phyloP scores from a whole-genome alignment of 2,113 vertebrate genomes.

The Argyrosomus japonicus region DNA sequence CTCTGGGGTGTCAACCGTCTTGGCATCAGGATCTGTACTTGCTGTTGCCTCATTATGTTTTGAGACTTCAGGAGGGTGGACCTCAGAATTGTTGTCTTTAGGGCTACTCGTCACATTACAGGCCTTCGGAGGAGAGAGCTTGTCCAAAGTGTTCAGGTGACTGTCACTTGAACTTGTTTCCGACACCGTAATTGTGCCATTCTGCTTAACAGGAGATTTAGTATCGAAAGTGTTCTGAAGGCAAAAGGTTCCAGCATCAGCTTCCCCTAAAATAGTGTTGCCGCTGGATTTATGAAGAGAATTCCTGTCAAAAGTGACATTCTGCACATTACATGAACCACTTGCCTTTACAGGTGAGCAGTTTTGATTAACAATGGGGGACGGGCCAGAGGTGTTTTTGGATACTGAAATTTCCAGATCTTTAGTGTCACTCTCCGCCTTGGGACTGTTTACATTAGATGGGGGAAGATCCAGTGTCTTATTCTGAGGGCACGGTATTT shows the following conservation, averaged over 20 bases:
- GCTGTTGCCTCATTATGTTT: neutral
- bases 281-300: conserved; percentile 28
- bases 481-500: conserved; percentile 15
- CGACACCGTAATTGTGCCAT: conserved; percentile 46
- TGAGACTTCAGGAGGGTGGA: neutral
- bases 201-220: conserved; percentile 26
- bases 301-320: conserved; percentile 28
- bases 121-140: neutral
- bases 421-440: neutral
- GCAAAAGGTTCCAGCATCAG: neutral
- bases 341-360: conserved; percentile 4
- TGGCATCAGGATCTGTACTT: neutral
- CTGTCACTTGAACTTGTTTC: neutral
- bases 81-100: conserved; percentile 8
- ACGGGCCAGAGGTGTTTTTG: neutral
- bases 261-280: neutral
- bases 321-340: neutral
- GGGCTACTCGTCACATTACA: conserved; percentile 1
- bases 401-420: neutral
- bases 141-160: neutral
- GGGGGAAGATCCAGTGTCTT: conserved; percentile 32
- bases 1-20: conserved; percentile 4
- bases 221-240: conserved; percentile 54
- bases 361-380: neutral
- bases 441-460: neutral